phyloP scores from a whole-genome alignment of 2,797 vertebrate species.

The Threskiornis aethiopicus region DNA sequence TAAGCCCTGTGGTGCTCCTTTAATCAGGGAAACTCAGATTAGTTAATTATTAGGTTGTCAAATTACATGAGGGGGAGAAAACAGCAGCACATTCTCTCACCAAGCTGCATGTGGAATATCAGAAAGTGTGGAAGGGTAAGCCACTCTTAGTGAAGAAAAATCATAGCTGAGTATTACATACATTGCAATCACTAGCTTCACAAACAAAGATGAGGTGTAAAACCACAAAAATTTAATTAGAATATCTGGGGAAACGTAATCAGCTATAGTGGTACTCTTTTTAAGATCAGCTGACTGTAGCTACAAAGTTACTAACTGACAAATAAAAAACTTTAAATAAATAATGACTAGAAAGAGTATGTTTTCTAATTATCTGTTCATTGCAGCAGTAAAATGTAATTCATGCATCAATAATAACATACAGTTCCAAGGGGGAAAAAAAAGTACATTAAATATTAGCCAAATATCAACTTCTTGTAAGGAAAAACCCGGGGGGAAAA shows the following conservation, averaged over 20 bases:
- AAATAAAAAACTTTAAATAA: background rate
- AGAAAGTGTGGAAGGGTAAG: background rate
- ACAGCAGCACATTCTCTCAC: background rate
- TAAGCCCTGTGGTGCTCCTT: background rate
- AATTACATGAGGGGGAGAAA: background rate
- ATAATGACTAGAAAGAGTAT: background rate
- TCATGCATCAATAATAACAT: background rate
- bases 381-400: background rate
- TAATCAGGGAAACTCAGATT: background rate
- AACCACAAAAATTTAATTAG: background rate
- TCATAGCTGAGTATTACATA: background rate
- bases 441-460: background rate
- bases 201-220: background rate
- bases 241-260: background rate
- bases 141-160: background rate
- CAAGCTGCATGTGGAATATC: background rate
- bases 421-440: accelerated
- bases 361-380: background rate
- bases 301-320: background rate
- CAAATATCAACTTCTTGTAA: background rate
- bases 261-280: background rate
- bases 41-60: background rate
- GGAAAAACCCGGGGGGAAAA: background rate
- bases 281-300: background rate
- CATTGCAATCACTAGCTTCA: background rate